Percentiles rank a stretch among this genome's conserved stretches.
phyloP scores from a whole-genome alignment of 2,797 vertebrate species.

The Hoplostethus mediterraneus region DNA sequence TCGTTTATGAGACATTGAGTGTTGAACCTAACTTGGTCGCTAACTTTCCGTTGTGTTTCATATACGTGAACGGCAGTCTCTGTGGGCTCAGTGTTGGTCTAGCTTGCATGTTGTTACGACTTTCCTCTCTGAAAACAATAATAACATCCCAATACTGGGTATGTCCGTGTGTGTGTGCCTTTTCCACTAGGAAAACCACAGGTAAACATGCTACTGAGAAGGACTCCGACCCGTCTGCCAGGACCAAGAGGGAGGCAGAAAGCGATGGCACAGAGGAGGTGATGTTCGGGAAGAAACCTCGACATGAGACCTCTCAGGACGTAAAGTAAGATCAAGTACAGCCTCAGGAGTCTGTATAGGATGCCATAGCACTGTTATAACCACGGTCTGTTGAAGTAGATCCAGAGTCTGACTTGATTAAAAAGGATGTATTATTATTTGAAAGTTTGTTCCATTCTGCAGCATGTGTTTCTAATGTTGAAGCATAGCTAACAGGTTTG shows the following conservation, averaged over 20 bases:
- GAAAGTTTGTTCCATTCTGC: background rate
- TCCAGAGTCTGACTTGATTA: background rate
- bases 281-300: conserved; percentile 88
- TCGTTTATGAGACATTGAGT: too few species aligned
- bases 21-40: too few species aligned
- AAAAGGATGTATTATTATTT: background rate
- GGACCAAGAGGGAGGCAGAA: conserved; percentile 86
- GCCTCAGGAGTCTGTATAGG: background rate
- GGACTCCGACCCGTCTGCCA: conserved; percentile 61
- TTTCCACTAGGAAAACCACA: conserved; percentile 78
- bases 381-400: background rate
- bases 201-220: conserved; percentile 70
- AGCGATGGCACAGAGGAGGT: conserved; percentile 83
- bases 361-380: background rate
- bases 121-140: too few species aligned
- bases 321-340: conserved; percentile 84
- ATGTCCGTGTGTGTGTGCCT: background rate
- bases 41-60: too few species aligned
- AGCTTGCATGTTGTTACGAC: background rate
- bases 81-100: background rate
- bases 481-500: conserved; percentile 1
- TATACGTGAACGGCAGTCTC: too few species aligned
- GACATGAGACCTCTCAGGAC: conserved; percentile 88
- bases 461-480: background rate
- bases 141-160: background rate